Base-by-base conservation (phyloP, 2,888 invertebrate species). In the Alitta virens region DNA sequence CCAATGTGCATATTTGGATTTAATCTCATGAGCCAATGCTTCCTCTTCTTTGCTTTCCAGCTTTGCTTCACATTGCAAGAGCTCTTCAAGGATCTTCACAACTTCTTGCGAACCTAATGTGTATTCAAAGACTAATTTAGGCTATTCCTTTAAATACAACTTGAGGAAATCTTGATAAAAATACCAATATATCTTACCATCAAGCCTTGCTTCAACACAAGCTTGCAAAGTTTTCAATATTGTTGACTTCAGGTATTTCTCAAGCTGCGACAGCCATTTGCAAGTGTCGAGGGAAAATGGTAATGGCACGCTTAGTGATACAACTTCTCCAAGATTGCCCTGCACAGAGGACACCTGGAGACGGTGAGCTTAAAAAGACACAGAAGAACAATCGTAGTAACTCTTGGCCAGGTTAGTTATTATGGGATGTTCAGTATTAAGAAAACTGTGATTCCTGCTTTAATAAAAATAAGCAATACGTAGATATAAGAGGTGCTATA, bases 161-260 rank as follows among this genome's bases (percentile, higher is more conserved):
- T 33, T 33, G 33, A 7, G 33, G 12, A n/a, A n/a, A n/a, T n/a
- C n/a, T n/a, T n/a, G n/a, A n/a, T n/a, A n/a, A n/a, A n/a, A n/a
- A n/a, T n/a, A n/a, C n/a, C n/a, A 33, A 33, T 7, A 33, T 5
- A 12, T 33, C 12, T 33, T 33, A 46, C 78, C 78, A 21, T 79
- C 78, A 69, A 79, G 74, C 27, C 77, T 66, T 9, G 75, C 72
- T 59, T 77, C 76, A 16, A 80, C 75, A 69, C 78, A 78, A 14
- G 72, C 73, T 66, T 78, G 75, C 59, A 79, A 62, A 12, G 74
- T 67, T n/a, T 73, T 70, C 54, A 75, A 73, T 70, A 79, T 70
- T 16, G 79, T 77, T 62, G 77, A 75, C 67, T 77, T 79, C 73
- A 78, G 75, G 56, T 73, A 68, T 21, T 70, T 68, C 63, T 80